A percentile compares a stretch with the other conserved stretches of the same genome.
These are phyloP conservation scores for Spinus pinus DNA, from an alignment of 2,797 vertebrate species.

Conservation along the genomic window DNA sequence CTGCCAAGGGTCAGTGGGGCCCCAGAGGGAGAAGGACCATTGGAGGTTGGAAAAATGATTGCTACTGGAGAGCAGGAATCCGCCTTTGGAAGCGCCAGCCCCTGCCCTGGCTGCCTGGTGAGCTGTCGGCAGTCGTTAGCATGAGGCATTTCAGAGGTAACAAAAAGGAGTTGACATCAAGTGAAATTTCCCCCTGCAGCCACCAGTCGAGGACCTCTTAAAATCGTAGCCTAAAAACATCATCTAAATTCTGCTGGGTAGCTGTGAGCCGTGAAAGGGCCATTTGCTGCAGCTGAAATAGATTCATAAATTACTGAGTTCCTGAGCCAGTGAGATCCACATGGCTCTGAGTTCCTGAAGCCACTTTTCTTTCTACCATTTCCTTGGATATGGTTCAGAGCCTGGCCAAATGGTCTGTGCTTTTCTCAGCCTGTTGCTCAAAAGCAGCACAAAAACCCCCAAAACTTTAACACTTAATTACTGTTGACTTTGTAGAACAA, in stretches of 20 bases:
- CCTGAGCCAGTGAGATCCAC: background rate
- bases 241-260: background rate
- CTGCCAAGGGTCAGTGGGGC: background rate
- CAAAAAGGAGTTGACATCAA: background rate
- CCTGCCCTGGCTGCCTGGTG: background rate
- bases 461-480: background rate
- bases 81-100: accelerated
- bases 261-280: background rate
- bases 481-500: background rate
- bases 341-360: background rate
- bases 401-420: background rate
- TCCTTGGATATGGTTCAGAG: background rate
- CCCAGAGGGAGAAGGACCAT: background rate
- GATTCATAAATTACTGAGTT: background rate
- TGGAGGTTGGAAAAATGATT: background rate
- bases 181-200: background rate
- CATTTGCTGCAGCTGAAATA: background rate
- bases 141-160: background rate
- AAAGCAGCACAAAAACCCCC: background rate
- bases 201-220: background rate
- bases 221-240: background rate
- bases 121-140: accelerated
- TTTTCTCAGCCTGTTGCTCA: background rate
- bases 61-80: background rate
- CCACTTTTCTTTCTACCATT: background rate